Conservation (phyloP, 2,113 vertebrate genomes). For the Eublepharis macularius region DNA sequence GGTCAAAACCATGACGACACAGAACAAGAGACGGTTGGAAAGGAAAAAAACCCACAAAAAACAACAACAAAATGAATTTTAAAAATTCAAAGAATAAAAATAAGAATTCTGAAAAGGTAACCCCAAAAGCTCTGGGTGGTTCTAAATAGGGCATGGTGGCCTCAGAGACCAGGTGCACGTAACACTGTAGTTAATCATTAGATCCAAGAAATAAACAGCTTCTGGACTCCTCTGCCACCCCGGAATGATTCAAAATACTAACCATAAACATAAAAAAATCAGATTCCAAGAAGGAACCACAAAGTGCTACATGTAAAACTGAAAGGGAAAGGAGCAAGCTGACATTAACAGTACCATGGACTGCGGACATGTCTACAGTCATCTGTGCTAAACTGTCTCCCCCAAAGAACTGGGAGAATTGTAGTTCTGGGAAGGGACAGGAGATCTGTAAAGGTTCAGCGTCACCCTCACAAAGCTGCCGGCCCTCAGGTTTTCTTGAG, state of each 20-base stretch:
- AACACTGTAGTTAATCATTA: constrained; percentile 45
- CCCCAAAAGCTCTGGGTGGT: constrained; percentile 22
- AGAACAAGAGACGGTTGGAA: constrained; percentile 87
- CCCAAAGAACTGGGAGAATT: neutral
- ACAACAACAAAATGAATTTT: constrained; percentile 31
- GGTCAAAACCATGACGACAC: constrained; percentile 93
- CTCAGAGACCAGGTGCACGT: constrained; percentile 49
- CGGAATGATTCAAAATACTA: constrained; percentile 9
- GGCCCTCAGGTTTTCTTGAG: neutral
- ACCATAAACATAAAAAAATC: neutral
- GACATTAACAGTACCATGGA: neutral
- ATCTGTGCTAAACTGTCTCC: neutral
- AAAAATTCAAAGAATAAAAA: constrained; percentile 80
- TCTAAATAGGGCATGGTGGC: constrained; percentile 46
- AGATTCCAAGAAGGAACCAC: constrained; percentile 37
- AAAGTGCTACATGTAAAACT: constrained; percentile 24
- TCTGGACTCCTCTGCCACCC: constrained; percentile 49
- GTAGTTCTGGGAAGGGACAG: neutral
- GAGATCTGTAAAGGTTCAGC: neutral
- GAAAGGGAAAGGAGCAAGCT: neutral
- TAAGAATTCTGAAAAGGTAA: constrained; percentile 55
- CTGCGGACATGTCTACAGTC: neutral
- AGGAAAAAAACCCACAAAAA: constrained; percentile 24
- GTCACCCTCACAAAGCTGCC: neutral
- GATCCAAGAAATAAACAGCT: constrained; percentile 31